phyloP scores from a whole-genome alignment of 2,797 vertebrate genomes.

The Liasis olivaceus region DNA sequence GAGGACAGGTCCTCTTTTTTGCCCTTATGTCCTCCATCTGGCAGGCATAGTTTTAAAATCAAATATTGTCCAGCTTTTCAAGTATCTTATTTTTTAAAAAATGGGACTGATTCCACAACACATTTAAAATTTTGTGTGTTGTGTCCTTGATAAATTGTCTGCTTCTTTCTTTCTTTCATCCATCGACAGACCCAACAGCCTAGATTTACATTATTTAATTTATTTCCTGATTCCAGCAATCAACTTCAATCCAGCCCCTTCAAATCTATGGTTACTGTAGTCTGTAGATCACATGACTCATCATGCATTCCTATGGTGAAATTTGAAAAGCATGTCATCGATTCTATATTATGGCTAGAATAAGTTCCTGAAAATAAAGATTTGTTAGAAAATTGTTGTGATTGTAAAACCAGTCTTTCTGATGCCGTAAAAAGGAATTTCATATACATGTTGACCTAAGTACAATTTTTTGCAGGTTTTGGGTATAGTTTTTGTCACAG shows the following conservation, averaged over 20 bases:
- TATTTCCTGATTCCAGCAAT: neutral
- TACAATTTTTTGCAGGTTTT: neutral
- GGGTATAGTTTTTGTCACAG: neutral
- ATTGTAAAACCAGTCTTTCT: neutral
- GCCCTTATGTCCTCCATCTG: neutral
- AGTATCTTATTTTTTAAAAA: neutral
- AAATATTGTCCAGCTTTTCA: neutral
- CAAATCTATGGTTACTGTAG: neutral
- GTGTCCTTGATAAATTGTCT: neutral
- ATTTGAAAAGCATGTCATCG: neutral
- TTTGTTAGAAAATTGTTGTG: neutral
- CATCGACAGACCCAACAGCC: neutral
- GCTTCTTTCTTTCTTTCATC: neutral
- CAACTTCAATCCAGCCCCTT: neutral
- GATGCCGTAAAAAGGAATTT: neutral
- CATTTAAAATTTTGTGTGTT: neutral
- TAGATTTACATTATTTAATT: neutral
- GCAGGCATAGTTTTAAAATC: neutral
- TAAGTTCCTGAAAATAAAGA: neutral
- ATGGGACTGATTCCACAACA: neutral
- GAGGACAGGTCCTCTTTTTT: neutral
- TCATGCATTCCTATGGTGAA: neutral
- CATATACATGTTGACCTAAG: neutral
- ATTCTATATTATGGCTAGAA: neutral
- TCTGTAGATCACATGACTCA: neutral